phyloP scores from a whole-genome alignment of 2,113 vertebrate genomes.

The Ivindomyrus marchei region DNA sequence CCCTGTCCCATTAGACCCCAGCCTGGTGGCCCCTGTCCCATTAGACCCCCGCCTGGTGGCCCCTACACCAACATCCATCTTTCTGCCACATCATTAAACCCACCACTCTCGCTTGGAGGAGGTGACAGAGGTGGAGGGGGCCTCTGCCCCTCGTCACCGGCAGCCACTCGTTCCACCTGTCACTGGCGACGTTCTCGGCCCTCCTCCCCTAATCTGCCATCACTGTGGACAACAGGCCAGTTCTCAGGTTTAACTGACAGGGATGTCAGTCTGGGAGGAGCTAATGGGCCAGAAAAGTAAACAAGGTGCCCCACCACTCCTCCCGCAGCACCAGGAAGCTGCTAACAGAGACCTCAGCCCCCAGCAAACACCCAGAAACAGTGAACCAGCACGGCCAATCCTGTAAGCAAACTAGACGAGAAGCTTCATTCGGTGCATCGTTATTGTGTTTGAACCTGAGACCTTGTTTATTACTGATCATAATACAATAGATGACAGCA shows the following conservation, averaged over 20 bases:
- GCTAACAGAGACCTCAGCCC: neutral
- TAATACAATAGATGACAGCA: neutral
- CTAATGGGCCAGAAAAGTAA: neutral
- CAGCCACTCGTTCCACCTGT: neutral
- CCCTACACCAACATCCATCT: neutral
- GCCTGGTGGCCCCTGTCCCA: neutral
- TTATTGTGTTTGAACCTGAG: neutral
- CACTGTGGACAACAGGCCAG: neutral
- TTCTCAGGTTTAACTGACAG: neutral
- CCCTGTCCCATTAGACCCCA: neutral
- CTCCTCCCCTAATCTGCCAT: neutral
- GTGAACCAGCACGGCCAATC: neutral
- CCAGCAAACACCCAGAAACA: neutral
- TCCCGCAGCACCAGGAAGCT: neutral
- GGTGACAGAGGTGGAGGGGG: neutral
- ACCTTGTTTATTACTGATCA: neutral
- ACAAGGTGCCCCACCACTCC: neutral
- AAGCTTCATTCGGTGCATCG: neutral
- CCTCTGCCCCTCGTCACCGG: neutral
- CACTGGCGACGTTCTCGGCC: neutral
- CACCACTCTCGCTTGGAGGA: neutral
- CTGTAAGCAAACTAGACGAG: neutral
- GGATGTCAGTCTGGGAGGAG: neutral
- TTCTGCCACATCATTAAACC: neutral
- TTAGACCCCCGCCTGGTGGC: neutral